Conservation (phyloP, 2,888 invertebrate genomes). For the Sesia bembeciformis region DNA sequence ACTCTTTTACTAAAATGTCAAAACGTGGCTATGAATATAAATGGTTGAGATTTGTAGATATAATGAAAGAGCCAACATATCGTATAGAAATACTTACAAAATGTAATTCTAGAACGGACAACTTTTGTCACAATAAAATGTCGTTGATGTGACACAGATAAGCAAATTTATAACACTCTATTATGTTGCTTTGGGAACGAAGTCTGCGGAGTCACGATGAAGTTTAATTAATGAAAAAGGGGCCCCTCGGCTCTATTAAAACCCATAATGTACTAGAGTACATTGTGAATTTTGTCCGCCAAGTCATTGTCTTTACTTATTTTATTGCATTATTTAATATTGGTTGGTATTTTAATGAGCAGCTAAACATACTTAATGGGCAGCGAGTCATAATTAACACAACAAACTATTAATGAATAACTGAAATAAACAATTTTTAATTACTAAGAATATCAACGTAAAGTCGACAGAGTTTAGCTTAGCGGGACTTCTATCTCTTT, state of each 20-base stretch:
- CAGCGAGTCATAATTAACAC: no score
- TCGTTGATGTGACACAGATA: constrained; percentile 22
- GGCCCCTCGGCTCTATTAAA: constrained; percentile 11
- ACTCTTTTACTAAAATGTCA: no score
- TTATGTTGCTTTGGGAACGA: constrained; percentile 22
- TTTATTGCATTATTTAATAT: not conserved
- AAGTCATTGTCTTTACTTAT: not conserved
- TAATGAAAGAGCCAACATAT: no score
- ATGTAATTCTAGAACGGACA: not conserved
- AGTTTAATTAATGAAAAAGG: constrained; percentile 40
- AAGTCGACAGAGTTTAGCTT: no score
- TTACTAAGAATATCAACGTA: no score
- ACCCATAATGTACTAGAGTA: constrained; percentile 1
- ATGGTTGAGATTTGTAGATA: no score
- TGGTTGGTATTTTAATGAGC: no score
- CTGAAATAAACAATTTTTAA: no score
- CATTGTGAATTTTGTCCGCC: not conserved
- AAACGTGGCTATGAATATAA: no score
- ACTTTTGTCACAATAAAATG: constrained; percentile 17
- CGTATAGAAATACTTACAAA: not conserved
- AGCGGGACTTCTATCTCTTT: no score
- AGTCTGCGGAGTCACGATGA: constrained; percentile 25
- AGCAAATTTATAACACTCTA: constrained; percentile 26
- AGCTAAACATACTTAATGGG: no score
- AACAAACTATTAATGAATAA: no score